Base-by-base conservation (phyloP, 2,888 invertebrate species). In the Drosophila sordidapex region DNA sequence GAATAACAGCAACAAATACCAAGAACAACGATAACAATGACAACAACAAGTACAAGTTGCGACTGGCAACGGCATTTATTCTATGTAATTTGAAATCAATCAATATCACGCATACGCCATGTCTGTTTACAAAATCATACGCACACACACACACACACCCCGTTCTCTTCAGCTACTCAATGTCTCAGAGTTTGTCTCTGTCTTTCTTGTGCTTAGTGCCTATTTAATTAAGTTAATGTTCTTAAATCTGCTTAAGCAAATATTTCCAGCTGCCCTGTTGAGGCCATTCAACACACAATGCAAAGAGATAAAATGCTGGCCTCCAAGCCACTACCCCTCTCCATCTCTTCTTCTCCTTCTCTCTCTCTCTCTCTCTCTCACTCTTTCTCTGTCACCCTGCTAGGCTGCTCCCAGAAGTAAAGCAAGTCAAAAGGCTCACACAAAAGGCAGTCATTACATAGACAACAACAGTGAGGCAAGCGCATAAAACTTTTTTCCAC, bases 151-250 rank as follows among this genome's bases (percentile, higher is more conserved):
- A 33, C 4, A 27, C 0, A 13, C 31, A 8, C 46, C 27, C 33
- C 27, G 53, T 35, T 25, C 21, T 25, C 8, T 25, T 4, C 21
- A 2, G 8, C 8, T 8, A 46, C 46, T 46, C 8, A 21, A 15
- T 21, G 7, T 15, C 46, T 8, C 1, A 25, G 21, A 21, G 29
- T n/a, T 64, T 31, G 27, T 64, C 67, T 57, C 64, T 25, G 40
- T 65, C 68, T 60, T 40, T 65, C 75, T 74, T 74, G 76, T 74
- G 78, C 83, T 90, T 86, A 86, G 87, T 74, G 83, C 86, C 90
- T 89, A 86, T 87, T 90, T 87, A 90, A 87, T 87, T 89, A 87
- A 89, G 89, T 87, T 87, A 87, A 87, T 87, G 90, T 87, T 90
- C 84, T 87, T 87, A 87, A 87, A 87, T 90, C 90, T 81, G 87